Evolutionary conservation across 2,888 invertebrate species (phyloP), one percentile per base, ranked within the genome.

Genomic region (Caenorhabditis angaria): DNA sequence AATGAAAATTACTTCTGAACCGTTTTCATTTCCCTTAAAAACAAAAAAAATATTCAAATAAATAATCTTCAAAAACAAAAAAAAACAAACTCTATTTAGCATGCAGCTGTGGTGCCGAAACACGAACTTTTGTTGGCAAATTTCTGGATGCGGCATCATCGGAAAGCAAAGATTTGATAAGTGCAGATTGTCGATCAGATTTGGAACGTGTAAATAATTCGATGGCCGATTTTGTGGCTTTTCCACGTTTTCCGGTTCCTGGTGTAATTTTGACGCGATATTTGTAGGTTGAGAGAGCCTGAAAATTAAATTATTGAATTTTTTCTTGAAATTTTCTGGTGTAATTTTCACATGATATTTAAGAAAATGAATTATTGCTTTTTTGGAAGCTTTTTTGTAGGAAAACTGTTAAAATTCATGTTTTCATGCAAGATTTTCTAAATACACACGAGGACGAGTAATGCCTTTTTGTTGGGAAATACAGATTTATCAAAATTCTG

Each of bases 91-190:
- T 18, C 28, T 73, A 68, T 62, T 78, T 78, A 12, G 73, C 74
- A 54, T 78, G 76, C 18, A 76, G 64, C 59, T 77, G 75, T 24
- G 79, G 79, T 8, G 79, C 79, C 12, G 75, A 77, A 20, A 78
- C 68, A 12, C 76, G 69, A 14, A 97, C 96, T 90, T 96, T 97
- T 41, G 97, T 96, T 12, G 97, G 97, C 88, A 99, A 92, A 90
- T 97, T 97, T 80, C 95, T 91, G 0, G 95, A 94, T 32, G 95
- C 89, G 73, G 93, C 92, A 87, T 95, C 94, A 85, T 97, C 96
- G 88, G 94, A 94, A 10, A 96, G 92, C 5, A 94, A 93, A 2
- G 94, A 93, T 87, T 93, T 94, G 5, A 99, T 90, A 14, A 97
- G 90, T 0, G 72, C 67, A 50, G 63, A 64, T 58, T 72, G 68